Conservation (phyloP, 2,797 vertebrate genomes). For the Falco peregrinus region DNA sequence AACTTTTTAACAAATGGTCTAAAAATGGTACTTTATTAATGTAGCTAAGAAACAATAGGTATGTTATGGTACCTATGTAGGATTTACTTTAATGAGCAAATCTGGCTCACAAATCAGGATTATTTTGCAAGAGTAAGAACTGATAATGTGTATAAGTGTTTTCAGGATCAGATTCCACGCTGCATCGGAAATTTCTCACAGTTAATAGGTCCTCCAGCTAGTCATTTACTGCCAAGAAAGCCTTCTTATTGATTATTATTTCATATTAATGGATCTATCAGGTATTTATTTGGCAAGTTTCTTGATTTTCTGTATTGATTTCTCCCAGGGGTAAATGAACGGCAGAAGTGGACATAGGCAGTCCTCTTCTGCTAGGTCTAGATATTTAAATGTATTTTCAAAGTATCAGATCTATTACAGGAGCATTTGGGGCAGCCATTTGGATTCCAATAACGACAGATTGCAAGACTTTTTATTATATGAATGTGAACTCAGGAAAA, state of each 20-base stretch:
- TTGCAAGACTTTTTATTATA: neutral
- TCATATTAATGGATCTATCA: conserved; percentile 11
- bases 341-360: neutral
- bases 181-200: neutral
- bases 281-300: conserved; percentile 21
- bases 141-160: neutral
- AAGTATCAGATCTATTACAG: neutral
- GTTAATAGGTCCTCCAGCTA: conserved; percentile 7
- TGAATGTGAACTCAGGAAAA: neutral
- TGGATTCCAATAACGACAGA: neutral
- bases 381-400: conserved; percentile 1
- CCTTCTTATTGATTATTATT: conserved; percentile 13
- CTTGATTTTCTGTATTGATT: neutral
- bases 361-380: neutral
- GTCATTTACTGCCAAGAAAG: neutral
- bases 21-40: neutral
- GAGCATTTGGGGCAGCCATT: neutral
- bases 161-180: neutral
- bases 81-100: neutral
- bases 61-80: neutral
- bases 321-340: neutral
- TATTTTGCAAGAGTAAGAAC: neutral
- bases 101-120: neutral
- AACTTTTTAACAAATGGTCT: neutral
- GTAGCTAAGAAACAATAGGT: neutral